Conservation (phyloP, 2,797 vertebrate species). For the Glossophaga mutica region DNA sequence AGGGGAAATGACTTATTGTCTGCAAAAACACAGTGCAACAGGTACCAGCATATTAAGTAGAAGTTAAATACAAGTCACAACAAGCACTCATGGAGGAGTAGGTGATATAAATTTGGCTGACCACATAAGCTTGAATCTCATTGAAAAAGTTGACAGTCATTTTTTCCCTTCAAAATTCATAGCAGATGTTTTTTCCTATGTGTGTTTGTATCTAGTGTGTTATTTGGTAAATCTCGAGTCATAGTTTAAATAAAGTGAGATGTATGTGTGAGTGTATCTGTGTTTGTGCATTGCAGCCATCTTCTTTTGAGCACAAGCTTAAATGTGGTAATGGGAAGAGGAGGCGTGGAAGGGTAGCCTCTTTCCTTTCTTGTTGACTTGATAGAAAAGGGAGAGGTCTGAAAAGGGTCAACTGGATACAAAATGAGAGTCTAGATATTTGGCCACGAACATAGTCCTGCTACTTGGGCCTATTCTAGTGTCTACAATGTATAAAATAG, state of each 20-base stretch:
- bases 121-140: not conserved
- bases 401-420: not conserved
- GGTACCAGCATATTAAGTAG: not conserved
- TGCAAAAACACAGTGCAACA: not conserved
- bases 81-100: not conserved
- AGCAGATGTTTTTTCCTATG: not conserved
- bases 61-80: not conserved
- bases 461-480: not conserved
- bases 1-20: not conserved
- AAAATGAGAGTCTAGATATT: not conserved
- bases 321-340: not conserved
- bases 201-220: not conserved
- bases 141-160: not conserved
- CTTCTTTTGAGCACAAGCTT: not conserved
- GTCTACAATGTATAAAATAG: not conserved
- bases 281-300: not conserved
- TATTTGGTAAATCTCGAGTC: not conserved
- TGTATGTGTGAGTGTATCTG: not conserved
- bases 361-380: not conserved
- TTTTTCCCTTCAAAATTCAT: not conserved
- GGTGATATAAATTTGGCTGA: not conserved
- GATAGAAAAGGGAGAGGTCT: not conserved
- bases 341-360: accelerated
- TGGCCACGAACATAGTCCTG: not conserved
- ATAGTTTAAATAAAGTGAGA: slow-evolving; percentile 35